Evolutionary conservation across 2,113 vertebrate species (phyloP), one percentile per base, ranked within the genome.

Genomic region (Acrocephalus kingi): DNA sequence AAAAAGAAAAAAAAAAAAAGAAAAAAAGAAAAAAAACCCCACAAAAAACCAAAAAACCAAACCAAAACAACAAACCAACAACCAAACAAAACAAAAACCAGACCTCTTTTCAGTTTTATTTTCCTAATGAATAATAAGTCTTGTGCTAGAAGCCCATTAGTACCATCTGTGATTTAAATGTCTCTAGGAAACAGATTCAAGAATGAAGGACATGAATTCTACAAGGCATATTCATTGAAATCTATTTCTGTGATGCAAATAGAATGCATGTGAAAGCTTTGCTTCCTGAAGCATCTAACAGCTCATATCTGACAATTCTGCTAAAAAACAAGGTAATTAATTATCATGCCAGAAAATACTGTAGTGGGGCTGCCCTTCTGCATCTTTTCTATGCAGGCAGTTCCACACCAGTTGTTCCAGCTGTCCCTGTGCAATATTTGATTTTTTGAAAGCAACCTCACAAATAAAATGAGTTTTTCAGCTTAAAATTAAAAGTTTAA

Each of bases 261-360:
- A 81, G 22, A 89, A 63, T 68, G 56, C 49, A n/a, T 52, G 33
- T 37, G 55, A 90, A 93, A 88, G 61, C 33, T 59, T 62, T 77
- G 28, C 58, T 89, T 83, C 84, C 64, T 79, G 66, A 24, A 90
- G 89, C 45, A 85, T 72, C 89, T 73, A 49, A 84, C 19, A 23
- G 63, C 71, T 96, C 54, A 27, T 84, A 62, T 52, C 46, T 84
- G 85, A 94, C 63, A 89, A 82, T 80, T 90, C 73, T 84, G 74
- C 76, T 87, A 43, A 90, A 89, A 85, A 87, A 77, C 37, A 58
- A 87, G 54, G 72, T 69, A 93, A 92, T 91, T 92, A 78, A 93
- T 90, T 92, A 76, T 46, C 43, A 68, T 58, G 43, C 67, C 84
- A 88, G 66, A 54, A 90, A 87, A 90, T 41, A 71, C 4, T 59